Evolutionary conservation across 1,140 invertebrate species (phyloP).

Genomic region (Lineus longissimus): DNA sequence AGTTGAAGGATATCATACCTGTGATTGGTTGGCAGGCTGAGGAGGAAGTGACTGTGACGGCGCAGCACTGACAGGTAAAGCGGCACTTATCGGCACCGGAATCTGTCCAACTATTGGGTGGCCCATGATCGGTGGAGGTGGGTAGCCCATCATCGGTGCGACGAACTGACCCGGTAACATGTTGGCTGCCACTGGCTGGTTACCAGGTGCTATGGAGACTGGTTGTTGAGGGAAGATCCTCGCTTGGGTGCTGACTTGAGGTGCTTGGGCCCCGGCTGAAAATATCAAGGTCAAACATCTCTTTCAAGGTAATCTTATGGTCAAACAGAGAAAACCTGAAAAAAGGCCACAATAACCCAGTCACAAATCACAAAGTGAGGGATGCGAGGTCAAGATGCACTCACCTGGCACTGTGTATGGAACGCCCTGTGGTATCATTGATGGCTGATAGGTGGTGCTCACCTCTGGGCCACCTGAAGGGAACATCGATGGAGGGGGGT

Average conservation of each 20-base stretch:
- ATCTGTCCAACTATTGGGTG: conserved; percentile 52
- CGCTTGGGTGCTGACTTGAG: too few relatives aligned
- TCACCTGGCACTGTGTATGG: conserved; percentile 24
- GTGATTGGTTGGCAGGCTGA: neutral
- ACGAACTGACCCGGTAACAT: conserved; percentile 18
- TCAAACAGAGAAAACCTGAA: too few relatives aligned
- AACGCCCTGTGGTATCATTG: too few relatives aligned
- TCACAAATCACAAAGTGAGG: too few relatives aligned
- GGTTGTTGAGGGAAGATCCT: neutral
- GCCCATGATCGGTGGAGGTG: conserved; percentile 51
- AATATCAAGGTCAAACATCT: too few relatives aligned
- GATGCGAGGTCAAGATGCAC: too few relatives aligned
- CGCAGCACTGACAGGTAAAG: conserved; percentile 16
- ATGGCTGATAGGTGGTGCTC: conserved; percentile 36
- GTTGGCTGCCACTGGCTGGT: conserved; percentile 8
- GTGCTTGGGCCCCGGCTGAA: too few relatives aligned
- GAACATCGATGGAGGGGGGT: too few relatives aligned
- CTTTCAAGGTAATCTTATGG: too few relatives aligned
- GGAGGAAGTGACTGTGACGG: neutral
- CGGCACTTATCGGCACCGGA: conserved; percentile 7
- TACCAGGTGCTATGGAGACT: neutral
- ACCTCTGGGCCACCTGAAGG: too few relatives aligned
- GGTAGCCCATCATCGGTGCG: conserved; percentile 16
- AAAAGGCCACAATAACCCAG: too few relatives aligned
- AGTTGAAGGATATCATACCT: neutral